Evolutionary conservation across 1,140 invertebrate species (phyloP).

Genomic region (Chionoecetes opilio): DNA sequence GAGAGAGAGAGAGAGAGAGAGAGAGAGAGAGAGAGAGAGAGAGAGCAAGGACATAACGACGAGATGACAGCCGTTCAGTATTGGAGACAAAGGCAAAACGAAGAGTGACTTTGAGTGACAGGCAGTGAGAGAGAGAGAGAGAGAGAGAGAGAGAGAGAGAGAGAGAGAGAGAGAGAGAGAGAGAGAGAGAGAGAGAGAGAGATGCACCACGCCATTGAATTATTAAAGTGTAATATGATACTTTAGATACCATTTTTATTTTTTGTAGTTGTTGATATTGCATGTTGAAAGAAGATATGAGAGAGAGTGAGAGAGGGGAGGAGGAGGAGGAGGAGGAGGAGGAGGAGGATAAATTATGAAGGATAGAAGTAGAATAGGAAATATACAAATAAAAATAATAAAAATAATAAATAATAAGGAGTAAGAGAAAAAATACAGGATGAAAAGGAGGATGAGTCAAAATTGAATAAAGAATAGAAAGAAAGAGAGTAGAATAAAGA

Average conservation of each 20-base stretch:
- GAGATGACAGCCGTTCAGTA: too few species aligned
- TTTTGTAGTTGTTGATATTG: too few species aligned
- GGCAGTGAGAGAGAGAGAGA: background rate
- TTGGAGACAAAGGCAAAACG: too few species aligned
- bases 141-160: slow-evolving; percentile 8
- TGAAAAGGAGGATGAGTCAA: too few species aligned
- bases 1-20: background rate
- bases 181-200: background rate
- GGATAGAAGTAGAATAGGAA: background rate
- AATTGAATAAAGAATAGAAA: too few species aligned
- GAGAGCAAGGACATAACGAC: too few species aligned
- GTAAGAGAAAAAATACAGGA: too few species aligned
- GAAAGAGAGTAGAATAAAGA: too few species aligned
- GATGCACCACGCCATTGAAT: background rate
- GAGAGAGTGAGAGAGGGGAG: background rate
- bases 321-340: background rate
- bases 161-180: slow-evolving; percentile 8
- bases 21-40: background rate
- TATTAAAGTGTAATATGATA: background rate
- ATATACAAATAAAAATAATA: too few species aligned
- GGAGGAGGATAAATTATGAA: background rate
- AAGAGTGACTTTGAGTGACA: too few species aligned
- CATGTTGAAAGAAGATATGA: background rate
- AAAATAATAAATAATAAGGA: too few species aligned
- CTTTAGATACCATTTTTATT: background rate